A percentile compares a stretch with the other conserved stretches of the same genome.
Conservation (phyloP, 2,113 vertebrate species). For the Pungitius pungitius region DNA sequence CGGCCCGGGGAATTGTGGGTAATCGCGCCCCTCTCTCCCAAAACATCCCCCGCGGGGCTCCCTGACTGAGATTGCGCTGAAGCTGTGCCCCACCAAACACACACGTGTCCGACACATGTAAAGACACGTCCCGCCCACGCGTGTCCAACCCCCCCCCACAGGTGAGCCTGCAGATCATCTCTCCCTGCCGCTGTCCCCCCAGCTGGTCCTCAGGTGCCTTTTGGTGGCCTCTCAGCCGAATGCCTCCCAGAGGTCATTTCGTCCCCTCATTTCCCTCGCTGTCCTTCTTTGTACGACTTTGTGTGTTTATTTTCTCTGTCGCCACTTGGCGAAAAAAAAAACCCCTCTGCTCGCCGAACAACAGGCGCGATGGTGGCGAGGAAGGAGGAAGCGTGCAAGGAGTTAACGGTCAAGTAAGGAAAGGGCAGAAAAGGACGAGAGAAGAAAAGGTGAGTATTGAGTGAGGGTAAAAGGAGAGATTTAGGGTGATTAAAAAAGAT, state of each 20-base stretch:
- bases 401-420: constrained; percentile 15
- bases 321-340: constrained; percentile 73
- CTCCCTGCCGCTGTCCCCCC: neutral
- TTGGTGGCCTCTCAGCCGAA: no score
- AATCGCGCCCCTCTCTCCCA: constrained; percentile 38
- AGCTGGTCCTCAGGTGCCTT: constrained; percentile 26
- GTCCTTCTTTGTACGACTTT: no score
- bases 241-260: constrained; percentile 75
- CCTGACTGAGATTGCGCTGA: constrained; percentile 72
- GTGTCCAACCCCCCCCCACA: constrained; percentile 34
- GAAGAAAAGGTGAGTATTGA: neutral
- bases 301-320: constrained; percentile 72
- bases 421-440: constrained; percentile 6
- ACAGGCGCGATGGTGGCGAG: constrained; percentile 30
- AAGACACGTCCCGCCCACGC: no score
- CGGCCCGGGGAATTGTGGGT: constrained; percentile 69
- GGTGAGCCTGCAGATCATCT: constrained; percentile 23
- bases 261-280: no score
- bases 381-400: constrained; percentile 16
- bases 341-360: constrained; percentile 50
- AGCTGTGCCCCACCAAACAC: constrained; percentile 60
- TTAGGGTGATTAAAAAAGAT: constrained; percentile 2
- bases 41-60: constrained; percentile 57
- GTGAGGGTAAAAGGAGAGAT: constrained; percentile 1
- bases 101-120: constrained; percentile 30